These are phyloP conservation scores for Pteromalus puparum DNA, from an alignment of 1,140 invertebrate genomes.

Conservation along the genomic window DNA sequence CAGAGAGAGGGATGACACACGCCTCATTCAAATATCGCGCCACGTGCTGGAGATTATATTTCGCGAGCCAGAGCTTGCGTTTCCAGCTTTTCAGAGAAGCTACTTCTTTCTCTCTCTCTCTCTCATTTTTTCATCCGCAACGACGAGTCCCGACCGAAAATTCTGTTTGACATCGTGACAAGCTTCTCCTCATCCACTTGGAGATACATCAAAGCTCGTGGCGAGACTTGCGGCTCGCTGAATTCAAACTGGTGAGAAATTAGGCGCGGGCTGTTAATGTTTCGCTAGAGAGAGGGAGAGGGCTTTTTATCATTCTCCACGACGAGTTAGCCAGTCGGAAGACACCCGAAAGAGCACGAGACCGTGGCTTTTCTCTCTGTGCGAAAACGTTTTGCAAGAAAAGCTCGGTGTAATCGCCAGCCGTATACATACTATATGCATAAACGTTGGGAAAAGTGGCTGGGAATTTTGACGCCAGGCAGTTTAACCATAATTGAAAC, in stretches of 20 bases:
- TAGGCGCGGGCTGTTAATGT: not conserved
- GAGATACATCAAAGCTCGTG: not conserved
- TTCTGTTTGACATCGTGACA: constrained; percentile 21
- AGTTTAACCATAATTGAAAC: too few species aligned
- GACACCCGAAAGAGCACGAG: too few species aligned
- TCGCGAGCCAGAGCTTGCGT: not conserved
- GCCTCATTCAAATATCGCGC: constrained; percentile 38
- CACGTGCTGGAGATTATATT: constrained; percentile 28
- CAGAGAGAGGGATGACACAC: not conserved
- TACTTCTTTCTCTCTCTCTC: not conserved
- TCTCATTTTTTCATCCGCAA: not conserved
- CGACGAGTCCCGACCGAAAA: constrained; percentile 10
- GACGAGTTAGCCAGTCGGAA: too few species aligned
- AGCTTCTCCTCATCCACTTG: not conserved
- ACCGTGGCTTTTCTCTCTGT: too few species aligned
- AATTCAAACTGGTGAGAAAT: not conserved
- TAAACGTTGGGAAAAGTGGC: too few species aligned
- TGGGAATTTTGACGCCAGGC: too few species aligned
- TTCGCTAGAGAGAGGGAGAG: not conserved
- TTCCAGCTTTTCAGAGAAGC: not conserved
- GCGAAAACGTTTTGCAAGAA: too few species aligned
- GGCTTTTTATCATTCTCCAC: not conserved
- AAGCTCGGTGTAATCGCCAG: not conserved
- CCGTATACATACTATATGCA: not conserved
- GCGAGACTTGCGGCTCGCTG: not conserved